These are phyloP conservation scores for Mongoloraphidia duomilia DNA, from an alignment of 2,888 invertebrate genomes.

Conservation along the genomic window DNA sequence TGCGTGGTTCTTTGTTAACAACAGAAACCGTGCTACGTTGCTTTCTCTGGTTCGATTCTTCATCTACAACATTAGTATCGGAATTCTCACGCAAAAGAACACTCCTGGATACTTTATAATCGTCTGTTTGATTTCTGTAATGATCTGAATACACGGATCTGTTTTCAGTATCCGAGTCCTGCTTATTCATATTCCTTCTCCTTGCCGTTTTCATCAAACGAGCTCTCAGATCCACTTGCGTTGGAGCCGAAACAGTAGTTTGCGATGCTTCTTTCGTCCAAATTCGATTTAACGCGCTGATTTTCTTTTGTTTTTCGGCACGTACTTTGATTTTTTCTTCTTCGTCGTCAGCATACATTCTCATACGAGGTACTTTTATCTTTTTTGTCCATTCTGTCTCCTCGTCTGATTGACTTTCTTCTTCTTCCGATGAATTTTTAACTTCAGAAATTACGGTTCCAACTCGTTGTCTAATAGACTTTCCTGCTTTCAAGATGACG, in stretches of 20 bases:
- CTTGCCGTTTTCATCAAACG: neutral
- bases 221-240: conserved; percentile 2
- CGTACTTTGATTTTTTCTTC: conserved; percentile 40
- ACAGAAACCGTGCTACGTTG: conserved; percentile 28
- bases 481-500: neutral
- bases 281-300: conserved; percentile 21
- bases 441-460: conserved; percentile 4
- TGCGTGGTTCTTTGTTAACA: conserved; percentile 25
- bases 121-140: too few species aligned
- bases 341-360: conserved; percentile 82
- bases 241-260: conserved; percentile 10
- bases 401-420: conserved; percentile 32
- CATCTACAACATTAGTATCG: conserved; percentile 12
- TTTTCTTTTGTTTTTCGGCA: conserved; percentile 25
- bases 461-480: conserved; percentile 19
- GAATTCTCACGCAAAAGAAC: too few species aligned
- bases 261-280: conserved; percentile 7
- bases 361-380: conserved; percentile 56
- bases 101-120: too few species aligned
- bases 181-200: too few species aligned
- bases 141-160: too few species aligned
- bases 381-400: conserved; percentile 41
- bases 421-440: conserved; percentile 26
- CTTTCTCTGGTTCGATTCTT: conserved; percentile 16
- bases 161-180: too few species aligned